Conservation (phyloP, 2,797 vertebrate genomes). For the Liparis tanakae region DNA sequence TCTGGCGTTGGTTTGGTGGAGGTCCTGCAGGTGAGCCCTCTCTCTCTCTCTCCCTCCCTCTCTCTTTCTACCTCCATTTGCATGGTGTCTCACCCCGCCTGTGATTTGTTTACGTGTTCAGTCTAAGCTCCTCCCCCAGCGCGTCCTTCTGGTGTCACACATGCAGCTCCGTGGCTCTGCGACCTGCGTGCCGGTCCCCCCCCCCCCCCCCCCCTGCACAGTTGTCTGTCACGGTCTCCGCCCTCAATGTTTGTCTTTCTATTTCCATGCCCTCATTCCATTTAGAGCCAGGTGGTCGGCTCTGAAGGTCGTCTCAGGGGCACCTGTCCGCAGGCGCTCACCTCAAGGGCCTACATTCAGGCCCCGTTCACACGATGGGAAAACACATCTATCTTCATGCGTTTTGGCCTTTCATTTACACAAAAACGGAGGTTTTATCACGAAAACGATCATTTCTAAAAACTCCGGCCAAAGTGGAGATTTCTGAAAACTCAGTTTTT, state of each 20-base stretch:
- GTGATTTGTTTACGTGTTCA: conserved; percentile 65
- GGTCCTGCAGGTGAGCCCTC: conserved; percentile 71
- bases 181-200: background rate
- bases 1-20: conserved; percentile 37
- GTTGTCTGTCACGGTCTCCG: conserved; percentile 69
- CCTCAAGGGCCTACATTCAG: conserved; percentile 55
- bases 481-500: too few relatives aligned
- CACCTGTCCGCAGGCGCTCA: conserved; percentile 43
- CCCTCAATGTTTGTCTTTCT: conserved; percentile 76
- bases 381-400: too few relatives aligned
- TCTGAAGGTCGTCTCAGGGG: conserved; percentile 63
- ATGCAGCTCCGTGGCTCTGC: background rate
- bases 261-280: conserved; percentile 74
- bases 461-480: too few relatives aligned
- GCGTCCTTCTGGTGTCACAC: conserved; percentile 8
- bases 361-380: too few relatives aligned
- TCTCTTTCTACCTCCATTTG: conserved; percentile 54
- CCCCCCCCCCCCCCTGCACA: conserved; percentile 25
- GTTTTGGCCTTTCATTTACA: too few relatives aligned
- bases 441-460: too few relatives aligned
- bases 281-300: conserved; percentile 70
- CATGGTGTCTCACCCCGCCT: conserved; percentile 51
- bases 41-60: background rate
- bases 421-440: too few relatives aligned
- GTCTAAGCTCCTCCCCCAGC: conserved; percentile 54